Conservation (phyloP, 2,888 invertebrate species). For the Pseudanteris insignis region DNA sequence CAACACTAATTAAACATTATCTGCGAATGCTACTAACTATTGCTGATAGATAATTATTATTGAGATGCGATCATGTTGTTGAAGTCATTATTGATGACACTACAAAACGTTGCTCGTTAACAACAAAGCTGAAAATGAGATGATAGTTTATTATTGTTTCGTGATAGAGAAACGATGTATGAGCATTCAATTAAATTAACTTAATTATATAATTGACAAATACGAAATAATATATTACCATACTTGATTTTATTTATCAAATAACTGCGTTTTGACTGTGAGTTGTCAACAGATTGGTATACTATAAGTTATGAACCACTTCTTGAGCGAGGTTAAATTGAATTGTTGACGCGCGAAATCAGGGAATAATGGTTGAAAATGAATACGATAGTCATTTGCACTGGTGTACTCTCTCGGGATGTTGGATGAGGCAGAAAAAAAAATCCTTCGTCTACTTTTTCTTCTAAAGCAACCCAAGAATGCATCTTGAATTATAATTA, state of each 20-base stretch:
- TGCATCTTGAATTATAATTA: conserved; percentile 52
- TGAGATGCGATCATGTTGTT: conserved; percentile 16
- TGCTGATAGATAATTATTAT: conserved; percentile 21
- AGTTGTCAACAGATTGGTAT: no score
- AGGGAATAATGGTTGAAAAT: conserved; percentile 29
- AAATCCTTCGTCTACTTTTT: conserved; percentile 42
- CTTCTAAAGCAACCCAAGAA: conserved; percentile 36
- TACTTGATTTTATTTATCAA: no score
- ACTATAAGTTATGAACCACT: no score
- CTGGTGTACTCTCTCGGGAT: conserved; percentile 32
- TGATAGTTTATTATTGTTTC: no score
- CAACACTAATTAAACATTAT: conserved; percentile 16
- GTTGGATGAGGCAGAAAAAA: conserved; percentile 27
- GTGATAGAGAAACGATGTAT: no score
- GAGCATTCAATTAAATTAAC: no score
- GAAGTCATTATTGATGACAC: neutral
- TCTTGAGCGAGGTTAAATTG: conserved; percentile 30
- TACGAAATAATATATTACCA: no score
- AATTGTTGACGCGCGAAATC: conserved; percentile 30
- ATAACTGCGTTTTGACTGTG: no score
- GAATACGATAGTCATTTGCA: conserved; percentile 25
- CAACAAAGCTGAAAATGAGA: no score
- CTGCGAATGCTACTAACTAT: conserved; percentile 12
- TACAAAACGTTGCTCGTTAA: no score
- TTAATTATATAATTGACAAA: no score